Base-by-base conservation (phyloP, 1,140 invertebrate species). In the Fopius arisanus region DNA sequence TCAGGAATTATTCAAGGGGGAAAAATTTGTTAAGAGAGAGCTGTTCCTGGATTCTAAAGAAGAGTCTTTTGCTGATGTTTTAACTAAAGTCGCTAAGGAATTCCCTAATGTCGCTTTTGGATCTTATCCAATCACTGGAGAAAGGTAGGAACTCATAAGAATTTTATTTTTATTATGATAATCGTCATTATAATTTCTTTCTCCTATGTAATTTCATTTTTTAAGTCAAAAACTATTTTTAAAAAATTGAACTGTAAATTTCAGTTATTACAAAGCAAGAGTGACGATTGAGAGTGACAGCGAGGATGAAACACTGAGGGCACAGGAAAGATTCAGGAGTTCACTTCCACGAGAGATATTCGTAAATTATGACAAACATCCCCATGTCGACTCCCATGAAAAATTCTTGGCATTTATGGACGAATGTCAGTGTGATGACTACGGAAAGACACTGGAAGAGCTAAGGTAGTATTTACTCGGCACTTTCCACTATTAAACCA, bases 91-190 rank as follows among this genome's bases (percentile, higher is more conserved):
- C 67, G 84, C 87, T 10, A 82, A 80, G 78, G 83, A 89, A 81
- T 89, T 83, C 83, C 87, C 89, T 19, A 75, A 82, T 43, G 87
- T 90, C 33, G 79, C 84, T 31, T 88, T 90, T 80, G 90, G 90
- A 14, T 90, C 88, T 70, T 90, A 90, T 84, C 90, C 90, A 7
- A 83, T 87, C 76, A 75, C 80, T 65, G 82, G 79, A 81, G 77
- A 85, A 77, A 84, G 83, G 88, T 89, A 85, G 78, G 66, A 16
- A 19, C 21, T n/a, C n/a, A n/a, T n/a, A n/a, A n/a, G n/a, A n/a
- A 37, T 59, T 9, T 41, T 6, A 62, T 62, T 63, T n/a, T n/a
- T n/a, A n/a, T n/a, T n/a, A n/a, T n/a, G n/a, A n/a, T n/a, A n/a
- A n/a, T n/a, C n/a, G n/a, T n/a, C n/a, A n/a, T n/a, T n/a, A n/a